A percentile compares a stretch with the other conserved stretches of the same genome.
Evolutionary conservation across 2,113 vertebrate genomes (phyloP).

Genomic region (Hippocampus mohnikei): DNA sequence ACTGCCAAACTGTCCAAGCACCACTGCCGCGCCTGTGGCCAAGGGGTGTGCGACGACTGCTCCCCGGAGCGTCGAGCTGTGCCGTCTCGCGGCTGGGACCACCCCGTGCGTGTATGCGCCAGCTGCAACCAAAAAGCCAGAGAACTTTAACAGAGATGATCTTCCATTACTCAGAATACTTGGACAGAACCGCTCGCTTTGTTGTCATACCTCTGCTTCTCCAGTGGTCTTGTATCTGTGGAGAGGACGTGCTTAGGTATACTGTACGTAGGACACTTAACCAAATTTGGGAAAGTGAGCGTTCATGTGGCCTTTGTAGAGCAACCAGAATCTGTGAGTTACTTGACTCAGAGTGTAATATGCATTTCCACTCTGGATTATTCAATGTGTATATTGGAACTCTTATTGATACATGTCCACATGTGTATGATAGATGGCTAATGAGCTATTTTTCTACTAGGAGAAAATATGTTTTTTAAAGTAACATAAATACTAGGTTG

Average conservation of each 20-base stretch:
- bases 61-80: slow-evolving; percentile 87
- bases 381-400: slow-evolving; percentile 50
- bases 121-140: slow-evolving; percentile 93
- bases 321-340: slow-evolving; percentile 56
- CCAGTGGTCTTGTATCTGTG: slow-evolving; percentile 48
- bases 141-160: slow-evolving; percentile 83
- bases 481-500: slow-evolving; percentile 48
- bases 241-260: slow-evolving; percentile 47
- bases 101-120: slow-evolving; percentile 92
- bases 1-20: slow-evolving; percentile 94
- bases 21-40: slow-evolving; percentile 96
- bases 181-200: slow-evolving; percentile 42
- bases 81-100: slow-evolving; percentile 96
- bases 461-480: slow-evolving; percentile 33
- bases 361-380: slow-evolving; percentile 45
- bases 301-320: slow-evolving; percentile 66
- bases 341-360: slow-evolving; percentile 53
- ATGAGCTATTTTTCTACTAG: slow-evolving; percentile 69
- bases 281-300: slow-evolving; percentile 44
- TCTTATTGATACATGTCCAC: slow-evolving; percentile 47
- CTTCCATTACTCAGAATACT: slow-evolving; percentile 50
- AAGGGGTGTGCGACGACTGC: slow-evolving; percentile 95
- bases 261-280: slow-evolving; percentile 40
- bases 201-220: slow-evolving; percentile 53
- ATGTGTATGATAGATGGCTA: slow-evolving; percentile 46